Conservation (phyloP, 1,140 invertebrate species). For the Plodia interpunctella region DNA sequence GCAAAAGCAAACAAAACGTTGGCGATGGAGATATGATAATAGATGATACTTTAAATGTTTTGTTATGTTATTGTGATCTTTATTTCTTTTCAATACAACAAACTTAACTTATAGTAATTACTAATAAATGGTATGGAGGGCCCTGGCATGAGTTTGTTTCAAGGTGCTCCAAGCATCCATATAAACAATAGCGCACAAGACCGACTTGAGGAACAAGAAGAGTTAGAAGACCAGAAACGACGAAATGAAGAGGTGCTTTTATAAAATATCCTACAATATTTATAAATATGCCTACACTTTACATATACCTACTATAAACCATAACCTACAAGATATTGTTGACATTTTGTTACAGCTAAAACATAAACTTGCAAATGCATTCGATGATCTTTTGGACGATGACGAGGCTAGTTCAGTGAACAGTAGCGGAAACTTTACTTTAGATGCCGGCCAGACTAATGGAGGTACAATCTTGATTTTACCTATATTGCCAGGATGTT, state of each 20-base stretch:
- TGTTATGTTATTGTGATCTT: background rate
- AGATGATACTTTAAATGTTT: background rate
- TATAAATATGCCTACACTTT: background rate
- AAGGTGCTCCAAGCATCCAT: constrained; percentile 76
- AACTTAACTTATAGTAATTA: no score
- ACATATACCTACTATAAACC: constrained; percentile 2
- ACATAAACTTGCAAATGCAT: constrained; percentile 76
- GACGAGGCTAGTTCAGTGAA: constrained; percentile 77
- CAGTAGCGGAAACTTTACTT: constrained; percentile 68
- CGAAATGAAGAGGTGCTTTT: constrained; percentile 75
- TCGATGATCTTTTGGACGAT: constrained; percentile 77
- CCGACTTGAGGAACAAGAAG: constrained; percentile 78
- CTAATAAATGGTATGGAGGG: constrained; percentile 64
- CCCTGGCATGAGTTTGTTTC: constrained; percentile 79
- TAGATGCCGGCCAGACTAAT: constrained; percentile 51
- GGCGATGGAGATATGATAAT: background rate
- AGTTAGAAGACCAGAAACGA: constrained; percentile 77
- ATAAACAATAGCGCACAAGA: constrained; percentile 77
- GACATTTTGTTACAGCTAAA: constrained; percentile 63
- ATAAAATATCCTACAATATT: background rate
- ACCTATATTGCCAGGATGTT: no score
- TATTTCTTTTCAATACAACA: no score
- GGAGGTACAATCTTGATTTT: no score
- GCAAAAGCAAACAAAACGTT: constrained; percentile 1
- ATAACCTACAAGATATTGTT: background rate